Evolutionary conservation across 64 coral and sea anemone genomes (phyloP).

Genomic region (Porites lutea): DNA sequence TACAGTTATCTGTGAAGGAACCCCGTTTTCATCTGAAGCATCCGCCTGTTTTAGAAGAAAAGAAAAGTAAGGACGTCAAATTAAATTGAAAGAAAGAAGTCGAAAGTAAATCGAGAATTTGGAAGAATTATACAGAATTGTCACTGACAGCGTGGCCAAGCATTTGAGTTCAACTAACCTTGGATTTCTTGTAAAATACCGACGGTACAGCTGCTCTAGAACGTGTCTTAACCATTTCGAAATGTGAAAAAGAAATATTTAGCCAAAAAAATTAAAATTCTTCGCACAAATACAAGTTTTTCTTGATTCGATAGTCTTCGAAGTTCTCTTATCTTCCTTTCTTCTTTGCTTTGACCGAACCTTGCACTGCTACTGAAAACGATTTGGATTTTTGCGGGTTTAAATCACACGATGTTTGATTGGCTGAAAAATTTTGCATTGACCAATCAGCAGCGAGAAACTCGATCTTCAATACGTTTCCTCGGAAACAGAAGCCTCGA

Average conservation of each 20-base stretch:
- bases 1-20: constrained; percentile 12
- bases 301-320: too few relatives aligned
- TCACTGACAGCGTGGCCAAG: constrained; percentile 1
- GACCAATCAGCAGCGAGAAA: constrained; percentile 80
- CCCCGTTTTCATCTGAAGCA: constrained; percentile 59
- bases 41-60: neutral
- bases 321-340: neutral
- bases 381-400: constrained; percentile 90
- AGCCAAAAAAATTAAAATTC: too few relatives aligned
- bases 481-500: constrained; percentile 6
- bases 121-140: too few relatives aligned
- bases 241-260: too few relatives aligned
- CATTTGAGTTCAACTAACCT: neutral
- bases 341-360: neutral
- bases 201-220: neutral
- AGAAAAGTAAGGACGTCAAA: neutral
- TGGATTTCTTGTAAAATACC: constrained; percentile 22
- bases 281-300: too few relatives aligned
- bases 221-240: constrained; percentile 52
- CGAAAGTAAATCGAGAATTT: neutral
- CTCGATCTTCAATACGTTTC: constrained; percentile 21
- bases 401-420: constrained; percentile 78
- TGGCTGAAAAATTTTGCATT: constrained; percentile 52
- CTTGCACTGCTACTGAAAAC: neutral
- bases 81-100: neutral